Evolutionary conservation across 2,113 vertebrate genomes (phyloP).

Genomic region (Cottus gobio): DNA sequence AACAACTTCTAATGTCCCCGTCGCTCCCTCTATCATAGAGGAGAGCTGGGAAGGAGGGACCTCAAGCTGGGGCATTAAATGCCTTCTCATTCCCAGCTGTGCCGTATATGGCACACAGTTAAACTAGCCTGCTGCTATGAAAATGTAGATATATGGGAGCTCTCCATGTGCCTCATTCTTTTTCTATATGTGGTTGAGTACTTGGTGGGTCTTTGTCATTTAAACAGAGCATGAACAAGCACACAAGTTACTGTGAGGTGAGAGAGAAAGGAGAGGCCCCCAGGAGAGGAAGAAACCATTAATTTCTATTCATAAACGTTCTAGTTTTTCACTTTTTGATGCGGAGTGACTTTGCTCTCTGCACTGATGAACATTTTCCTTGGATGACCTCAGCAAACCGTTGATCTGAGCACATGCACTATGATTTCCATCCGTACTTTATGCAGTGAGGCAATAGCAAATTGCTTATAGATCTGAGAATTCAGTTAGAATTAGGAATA

Average conservation of each 20-base stretch:
- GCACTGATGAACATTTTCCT: background rate
- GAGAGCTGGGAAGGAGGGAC: constrained; percentile 43
- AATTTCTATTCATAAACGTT: background rate
- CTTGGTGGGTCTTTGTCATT: constrained; percentile 35
- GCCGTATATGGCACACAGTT: constrained; percentile 55
- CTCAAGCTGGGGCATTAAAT: constrained; percentile 66
- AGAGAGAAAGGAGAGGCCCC: background rate
- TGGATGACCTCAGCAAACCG: background rate
- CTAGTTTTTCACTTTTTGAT: background rate
- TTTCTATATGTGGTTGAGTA: constrained; percentile 1
- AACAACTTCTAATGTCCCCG: constrained; percentile 38
- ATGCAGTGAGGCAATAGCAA: background rate
- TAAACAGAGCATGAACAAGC: constrained; percentile 19
- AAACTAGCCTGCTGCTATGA: constrained; percentile 47
- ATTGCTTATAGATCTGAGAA: background rate
- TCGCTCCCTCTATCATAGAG: constrained; percentile 26
- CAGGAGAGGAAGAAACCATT: background rate
- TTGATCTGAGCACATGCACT: background rate
- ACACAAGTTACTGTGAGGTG: background rate
- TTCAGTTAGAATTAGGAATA: background rate
- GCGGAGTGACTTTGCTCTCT: background rate
- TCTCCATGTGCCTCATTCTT: constrained; percentile 23
- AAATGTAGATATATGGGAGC: constrained; percentile 41
- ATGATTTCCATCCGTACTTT: background rate
- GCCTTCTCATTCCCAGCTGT: constrained; percentile 68